A percentile compares a stretch with the other conserved stretches of the same genome.
These are phyloP conservation scores for Drosophila funebris DNA, from an alignment of 1,140 invertebrate species.

Conservation along the genomic window DNA sequence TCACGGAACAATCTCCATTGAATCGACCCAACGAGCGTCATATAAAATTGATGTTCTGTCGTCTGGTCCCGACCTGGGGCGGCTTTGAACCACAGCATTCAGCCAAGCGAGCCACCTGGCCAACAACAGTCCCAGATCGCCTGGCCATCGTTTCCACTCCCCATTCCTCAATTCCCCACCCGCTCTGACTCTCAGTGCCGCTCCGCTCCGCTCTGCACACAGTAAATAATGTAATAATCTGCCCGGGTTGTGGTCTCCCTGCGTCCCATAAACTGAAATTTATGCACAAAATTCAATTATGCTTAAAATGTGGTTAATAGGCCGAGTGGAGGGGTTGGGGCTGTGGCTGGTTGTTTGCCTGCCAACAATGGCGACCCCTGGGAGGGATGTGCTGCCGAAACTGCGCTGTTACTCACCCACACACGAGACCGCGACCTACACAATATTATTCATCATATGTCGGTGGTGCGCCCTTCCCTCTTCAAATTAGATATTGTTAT, in stretches of 20 bases:
- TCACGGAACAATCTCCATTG: constrained; percentile 16
- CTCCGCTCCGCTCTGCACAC: constrained; percentile 38
- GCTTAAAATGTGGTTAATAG: constrained; percentile 82
- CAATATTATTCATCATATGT: constrained; percentile 56
- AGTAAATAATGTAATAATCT: constrained; percentile 82
- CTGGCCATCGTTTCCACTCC: background rate
- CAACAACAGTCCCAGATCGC: constrained; percentile 17
- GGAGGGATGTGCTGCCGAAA: constrained; percentile 35
- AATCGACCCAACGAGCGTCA: constrained; percentile 46
- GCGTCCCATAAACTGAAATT: constrained; percentile 78
- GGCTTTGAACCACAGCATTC: background rate
- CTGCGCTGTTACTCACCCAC: background rate
- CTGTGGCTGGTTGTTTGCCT: constrained; percentile 30
- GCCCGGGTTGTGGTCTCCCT: constrained; percentile 68
- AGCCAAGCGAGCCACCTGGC: constrained; percentile 37
- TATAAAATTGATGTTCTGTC: constrained; percentile 74
- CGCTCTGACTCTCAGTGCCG: constrained; percentile 8
- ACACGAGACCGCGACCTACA: constrained; percentile 38
- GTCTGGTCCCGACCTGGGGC: constrained; percentile 42
- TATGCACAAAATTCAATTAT: constrained; percentile 81
- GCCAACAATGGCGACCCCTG: constrained; percentile 64
- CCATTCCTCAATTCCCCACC: background rate
- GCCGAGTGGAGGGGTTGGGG: constrained; percentile 54
- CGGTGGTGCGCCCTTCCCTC: background rate
- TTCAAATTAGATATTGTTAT: constrained; percentile 72